Base-by-base conservation (phyloP, 2,888 invertebrate species). In the Chamaedrilus cognettii region DNA sequence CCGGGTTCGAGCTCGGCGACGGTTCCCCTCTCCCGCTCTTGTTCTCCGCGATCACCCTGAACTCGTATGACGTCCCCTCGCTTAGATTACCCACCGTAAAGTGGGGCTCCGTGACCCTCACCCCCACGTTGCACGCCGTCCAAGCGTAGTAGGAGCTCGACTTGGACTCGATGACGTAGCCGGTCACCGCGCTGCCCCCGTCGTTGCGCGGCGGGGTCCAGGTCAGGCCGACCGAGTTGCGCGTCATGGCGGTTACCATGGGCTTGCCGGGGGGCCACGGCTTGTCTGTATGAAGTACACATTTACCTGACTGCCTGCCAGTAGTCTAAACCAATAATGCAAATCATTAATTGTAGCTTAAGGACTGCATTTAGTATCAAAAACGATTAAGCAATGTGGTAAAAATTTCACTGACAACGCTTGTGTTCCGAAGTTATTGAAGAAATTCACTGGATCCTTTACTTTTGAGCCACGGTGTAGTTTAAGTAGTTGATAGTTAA, bases 161-260 rank as follows among this genome's bases (percentile, higher is more conserved):
- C 64, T 73, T 72, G 67, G 58, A 70, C 67, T 79, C 79, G 30
- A 79, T 67, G 65, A 74, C 64, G 67, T 79, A 79, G 57, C 73
- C 73, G 49, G 71, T 75, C 68, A 94, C 87, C 70, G 91, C 90
- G 65, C 91, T 83, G 49, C 93, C 93, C 68, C 94, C 94, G 79
- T 93, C 91, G 77, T 91, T 90, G 0, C 87, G 79, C 0, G 93
- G 92, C 32, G 91, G 89, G 77, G 89, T 89, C 93, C 93, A 93
- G 82, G 78, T 66, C 56, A 84, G 71, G 42, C 75, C 77, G n/a
- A 80, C 75, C 15, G 78, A 60, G 42, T 66, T 74, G 31, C 69
- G 64, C 19, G 69, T 73, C 30, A 75, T 56, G 33, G 69, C 70
- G 32, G 62, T 64, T 2, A 77, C 72, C 55, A 74, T 67, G 3